Evolutionary conservation across 2,888 invertebrate species (phyloP).

Genomic region (Corythucha ciliata): DNA sequence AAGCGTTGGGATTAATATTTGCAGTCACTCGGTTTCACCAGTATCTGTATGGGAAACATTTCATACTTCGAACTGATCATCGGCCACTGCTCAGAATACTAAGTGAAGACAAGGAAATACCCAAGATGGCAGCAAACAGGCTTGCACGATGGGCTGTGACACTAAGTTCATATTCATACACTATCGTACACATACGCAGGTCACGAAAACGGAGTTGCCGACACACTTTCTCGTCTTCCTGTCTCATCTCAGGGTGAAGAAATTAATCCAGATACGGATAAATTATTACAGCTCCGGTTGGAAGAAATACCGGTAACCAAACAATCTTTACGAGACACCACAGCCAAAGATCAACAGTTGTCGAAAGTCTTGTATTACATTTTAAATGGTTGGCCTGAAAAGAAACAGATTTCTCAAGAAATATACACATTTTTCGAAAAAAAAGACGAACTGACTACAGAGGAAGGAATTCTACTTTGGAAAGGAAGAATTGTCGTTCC

Average conservation of each 20-base stretch:
- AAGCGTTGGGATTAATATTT: not conserved
- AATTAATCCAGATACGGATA: not conserved
- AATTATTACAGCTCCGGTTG: not conserved
- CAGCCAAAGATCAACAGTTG: not conserved
- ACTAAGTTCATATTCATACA: not conserved
- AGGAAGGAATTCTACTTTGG: conserved; percentile 10
- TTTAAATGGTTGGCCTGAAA: not conserved
- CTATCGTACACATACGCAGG: not conserved
- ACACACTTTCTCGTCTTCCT: conserved; percentile 19
- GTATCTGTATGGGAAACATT: not conserved
- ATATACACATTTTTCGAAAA: conserved; percentile 10
- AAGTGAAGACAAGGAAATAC: not conserved
- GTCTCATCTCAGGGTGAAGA: not conserved
- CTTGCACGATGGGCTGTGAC: conserved; percentile 3
- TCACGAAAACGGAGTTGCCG: conserved; percentile 11
- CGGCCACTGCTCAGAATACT: not conserved
- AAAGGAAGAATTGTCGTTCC: conserved; percentile 21
- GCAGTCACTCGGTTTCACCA: not conserved
- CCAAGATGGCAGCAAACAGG: not conserved
- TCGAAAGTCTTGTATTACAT: not conserved
- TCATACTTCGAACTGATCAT: conserved; percentile 3
- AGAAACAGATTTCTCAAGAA: too few species aligned
- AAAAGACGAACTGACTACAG: not conserved
- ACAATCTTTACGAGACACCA: not conserved
- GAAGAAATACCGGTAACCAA: not conserved